A percentile compares a stretch with the other conserved stretches of the same genome.
These are phyloP conservation scores for Dorcus hopei DNA, from an alignment of 2,888 invertebrate genomes.

Conservation along the genomic window DNA sequence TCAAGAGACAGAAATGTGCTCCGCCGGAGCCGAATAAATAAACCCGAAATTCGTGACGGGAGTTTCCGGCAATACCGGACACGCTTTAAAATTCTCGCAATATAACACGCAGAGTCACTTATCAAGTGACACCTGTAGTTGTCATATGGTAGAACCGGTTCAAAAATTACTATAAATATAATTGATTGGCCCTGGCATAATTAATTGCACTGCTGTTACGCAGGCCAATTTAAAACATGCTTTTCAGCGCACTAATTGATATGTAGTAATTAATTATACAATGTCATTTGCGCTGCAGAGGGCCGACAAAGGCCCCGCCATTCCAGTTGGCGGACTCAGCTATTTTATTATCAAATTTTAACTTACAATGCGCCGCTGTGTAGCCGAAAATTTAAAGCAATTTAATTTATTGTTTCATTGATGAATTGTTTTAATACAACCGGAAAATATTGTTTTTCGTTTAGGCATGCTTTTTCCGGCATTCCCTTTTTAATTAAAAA, in stretches of 20 bases:
- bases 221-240: slow-evolving; percentile 42
- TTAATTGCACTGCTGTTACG: slow-evolving; percentile 39
- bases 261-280: slow-evolving; percentile 45
- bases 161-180: slow-evolving; percentile 41
- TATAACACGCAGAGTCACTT: slow-evolving; percentile 22
- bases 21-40: too few relatives aligned
- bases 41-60: too few relatives aligned
- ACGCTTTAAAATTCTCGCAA: background rate
- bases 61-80: background rate
- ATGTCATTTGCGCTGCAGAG: slow-evolving; percentile 39
- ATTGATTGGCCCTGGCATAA: slow-evolving; percentile 43
- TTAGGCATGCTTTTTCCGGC: background rate
- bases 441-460: slow-evolving; percentile 19
- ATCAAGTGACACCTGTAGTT: slow-evolving; percentile 39
- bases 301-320: slow-evolving; percentile 36
- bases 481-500: background rate
- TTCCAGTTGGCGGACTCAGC: slow-evolving; percentile 38
- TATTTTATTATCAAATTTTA: slow-evolving; percentile 42
- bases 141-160: slow-evolving; percentile 32
- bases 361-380: slow-evolving; percentile 28
- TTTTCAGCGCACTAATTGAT: slow-evolving; percentile 43
- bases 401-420: slow-evolving; percentile 28
- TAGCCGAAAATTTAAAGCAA: slow-evolving; percentile 23
- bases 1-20: too few relatives aligned
- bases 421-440: slow-evolving; percentile 26